A percentile compares a stretch with the other conserved stretches of the same genome.
Conservation (phyloP, 2,113 vertebrate genomes). For the Bettongia penicillata region DNA sequence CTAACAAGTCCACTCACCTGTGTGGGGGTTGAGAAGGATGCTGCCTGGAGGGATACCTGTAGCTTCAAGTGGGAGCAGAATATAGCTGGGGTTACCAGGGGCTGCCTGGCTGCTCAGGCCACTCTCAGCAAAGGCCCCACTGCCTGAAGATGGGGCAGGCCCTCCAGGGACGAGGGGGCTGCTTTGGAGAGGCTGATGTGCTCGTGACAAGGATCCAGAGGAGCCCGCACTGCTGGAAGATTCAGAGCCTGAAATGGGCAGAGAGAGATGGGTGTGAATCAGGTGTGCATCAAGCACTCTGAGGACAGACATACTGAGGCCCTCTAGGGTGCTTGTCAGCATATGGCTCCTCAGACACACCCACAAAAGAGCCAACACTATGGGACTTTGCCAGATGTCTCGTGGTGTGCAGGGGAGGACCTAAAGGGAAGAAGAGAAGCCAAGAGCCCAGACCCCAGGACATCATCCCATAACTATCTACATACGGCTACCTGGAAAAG, state of each 20-base stretch:
- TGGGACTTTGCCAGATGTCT: not conserved
- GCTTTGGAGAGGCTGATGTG: constrained; percentile 88
- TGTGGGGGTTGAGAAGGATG: constrained; percentile 95
- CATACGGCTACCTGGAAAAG: no score
- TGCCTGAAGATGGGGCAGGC: constrained; percentile 79
- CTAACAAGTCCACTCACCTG: constrained; percentile 84
- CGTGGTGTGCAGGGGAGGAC: not conserved
- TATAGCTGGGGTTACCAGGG: constrained; percentile 89
- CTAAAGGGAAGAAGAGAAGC: not conserved
- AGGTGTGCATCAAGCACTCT: not conserved
- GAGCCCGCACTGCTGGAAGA: constrained; percentile 89
- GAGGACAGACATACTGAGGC: not conserved
- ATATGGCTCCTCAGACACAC: not conserved
- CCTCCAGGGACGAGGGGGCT: constrained; percentile 79
- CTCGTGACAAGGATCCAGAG: constrained; percentile 88
- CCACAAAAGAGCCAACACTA: not conserved
- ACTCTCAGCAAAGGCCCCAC: constrained; percentile 83
- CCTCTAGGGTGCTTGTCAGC: no score
- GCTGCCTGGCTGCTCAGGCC: constrained; percentile 83
- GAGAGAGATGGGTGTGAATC: not conserved
- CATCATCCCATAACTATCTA: no score
- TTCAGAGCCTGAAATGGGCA: constrained; percentile 81
- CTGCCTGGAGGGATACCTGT: constrained; percentile 94
- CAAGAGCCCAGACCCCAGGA: not conserved
- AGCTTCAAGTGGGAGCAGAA: constrained; percentile 91